Conservation (phyloP, 2,113 vertebrate species). For the Thymallus thymallus region DNA sequence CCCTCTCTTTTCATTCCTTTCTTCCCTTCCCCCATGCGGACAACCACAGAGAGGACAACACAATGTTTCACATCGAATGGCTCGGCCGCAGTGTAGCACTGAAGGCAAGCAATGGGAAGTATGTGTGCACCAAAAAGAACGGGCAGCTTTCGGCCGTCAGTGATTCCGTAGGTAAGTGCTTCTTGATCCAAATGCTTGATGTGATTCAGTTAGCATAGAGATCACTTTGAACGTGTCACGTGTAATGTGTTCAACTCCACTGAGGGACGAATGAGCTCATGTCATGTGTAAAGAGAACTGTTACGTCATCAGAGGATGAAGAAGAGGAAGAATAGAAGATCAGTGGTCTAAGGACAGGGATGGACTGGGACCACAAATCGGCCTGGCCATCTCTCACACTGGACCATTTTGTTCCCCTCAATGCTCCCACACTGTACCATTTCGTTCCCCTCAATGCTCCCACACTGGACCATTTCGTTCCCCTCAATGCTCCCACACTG, state of each 20-base stretch:
- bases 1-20: not conserved
- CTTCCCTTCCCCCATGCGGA: not conserved
- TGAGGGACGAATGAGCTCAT: not conserved
- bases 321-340: not conserved
- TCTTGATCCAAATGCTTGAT: not conserved
- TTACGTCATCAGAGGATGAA: not conserved
- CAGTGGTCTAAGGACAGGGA: no score
- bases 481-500: no score
- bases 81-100: slow-evolving; percentile 84
- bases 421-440: no score
- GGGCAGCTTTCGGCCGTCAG: slow-evolving; percentile 92
- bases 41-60: slow-evolving; percentile 78
- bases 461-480: no score
- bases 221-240: no score
- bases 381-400: no score
- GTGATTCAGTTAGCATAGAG: not conserved
- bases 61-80: slow-evolving; percentile 96
- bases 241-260: no score
- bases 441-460: no score
- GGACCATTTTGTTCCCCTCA: no score
- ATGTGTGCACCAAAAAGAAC: slow-evolving; percentile 93
- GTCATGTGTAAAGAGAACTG: not conserved
- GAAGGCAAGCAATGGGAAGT: slow-evolving; percentile 91
- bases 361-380: no score
- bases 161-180: slow-evolving; percentile 82